These are phyloP conservation scores for Dendrolimus pini DNA, from an alignment of 2,888 invertebrate genomes.

Conservation along the genomic window DNA sequence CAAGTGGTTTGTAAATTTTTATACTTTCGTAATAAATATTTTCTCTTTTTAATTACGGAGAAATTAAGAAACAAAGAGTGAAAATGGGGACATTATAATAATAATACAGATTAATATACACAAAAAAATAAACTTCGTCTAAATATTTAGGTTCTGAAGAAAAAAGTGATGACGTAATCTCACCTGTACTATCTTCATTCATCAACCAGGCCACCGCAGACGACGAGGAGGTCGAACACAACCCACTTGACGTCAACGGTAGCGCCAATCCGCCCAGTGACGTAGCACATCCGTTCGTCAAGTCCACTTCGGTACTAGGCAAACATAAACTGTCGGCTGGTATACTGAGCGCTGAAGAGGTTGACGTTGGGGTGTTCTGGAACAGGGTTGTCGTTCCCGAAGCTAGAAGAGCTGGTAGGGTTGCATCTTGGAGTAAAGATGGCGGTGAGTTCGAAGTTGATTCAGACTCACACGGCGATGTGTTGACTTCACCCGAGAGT, in stretches of 20 bases:
- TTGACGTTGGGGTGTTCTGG: constrained; percentile 52
- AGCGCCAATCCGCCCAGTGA: constrained; percentile 50
- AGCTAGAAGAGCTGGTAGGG: constrained; percentile 62
- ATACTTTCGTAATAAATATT: too few relatives aligned
- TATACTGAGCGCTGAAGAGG: constrained; percentile 27
- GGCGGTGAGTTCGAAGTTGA: constrained; percentile 79
- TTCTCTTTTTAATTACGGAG: too few relatives aligned
- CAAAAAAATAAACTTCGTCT: too few relatives aligned
- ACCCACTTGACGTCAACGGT: constrained; percentile 58
- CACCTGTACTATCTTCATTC: constrained; percentile 74
- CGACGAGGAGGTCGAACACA: constrained; percentile 62
- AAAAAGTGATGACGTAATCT: constrained; percentile 7
- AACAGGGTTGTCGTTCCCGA: constrained; percentile 60
- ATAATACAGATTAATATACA: too few relatives aligned
- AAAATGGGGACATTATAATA: too few relatives aligned
- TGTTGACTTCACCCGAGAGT: constrained; percentile 64
- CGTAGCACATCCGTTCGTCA: constrained; percentile 63
- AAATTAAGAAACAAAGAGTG: too few relatives aligned
- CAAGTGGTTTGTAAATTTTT: too few relatives aligned
- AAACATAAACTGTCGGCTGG: constrained; percentile 42
- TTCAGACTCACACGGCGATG: constrained; percentile 78
- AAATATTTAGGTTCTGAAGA: too few relatives aligned
- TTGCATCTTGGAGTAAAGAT: constrained; percentile 59
- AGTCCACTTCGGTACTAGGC: constrained; percentile 45
- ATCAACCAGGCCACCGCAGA: constrained; percentile 74